Evolutionary conservation across 1,140 invertebrate genomes (phyloP).

Genomic region (Drosophila pseudoobscura): DNA sequence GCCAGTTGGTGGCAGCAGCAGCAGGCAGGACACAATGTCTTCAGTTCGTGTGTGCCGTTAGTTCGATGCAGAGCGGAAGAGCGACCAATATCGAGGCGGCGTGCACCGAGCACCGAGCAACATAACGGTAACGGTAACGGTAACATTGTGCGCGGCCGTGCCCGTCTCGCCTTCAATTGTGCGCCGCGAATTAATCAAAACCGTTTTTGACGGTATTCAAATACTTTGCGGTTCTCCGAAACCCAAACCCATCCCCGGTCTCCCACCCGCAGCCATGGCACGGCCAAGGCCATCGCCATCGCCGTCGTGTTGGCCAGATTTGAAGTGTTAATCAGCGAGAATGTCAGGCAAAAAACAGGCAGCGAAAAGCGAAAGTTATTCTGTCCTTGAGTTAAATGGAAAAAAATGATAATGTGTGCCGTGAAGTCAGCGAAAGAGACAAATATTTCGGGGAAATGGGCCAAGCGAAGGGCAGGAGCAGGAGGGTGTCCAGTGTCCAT

Average conservation of each 20-base stretch:
- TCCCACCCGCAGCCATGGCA: no score
- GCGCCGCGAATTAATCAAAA: conserved; percentile 48
- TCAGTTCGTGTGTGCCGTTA: conserved; percentile 54
- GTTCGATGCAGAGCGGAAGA: conserved; percentile 68
- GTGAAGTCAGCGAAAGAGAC: conserved; percentile 11
- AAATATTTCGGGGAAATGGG: conserved; percentile 3
- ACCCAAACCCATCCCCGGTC: no score
- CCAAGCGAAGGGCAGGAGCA: not conserved
- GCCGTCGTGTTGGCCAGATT: conserved; percentile 31
- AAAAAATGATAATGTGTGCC: conserved; percentile 30
- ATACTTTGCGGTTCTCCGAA: conserved; percentile 2
- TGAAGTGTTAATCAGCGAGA: conserved; percentile 44
- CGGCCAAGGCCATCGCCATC: conserved; percentile 23
- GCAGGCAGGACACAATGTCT: conserved; percentile 15
- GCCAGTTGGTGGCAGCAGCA: conserved; percentile 40
- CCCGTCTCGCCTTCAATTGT: conserved; percentile 13
- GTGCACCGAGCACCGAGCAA: conserved; percentile 4
- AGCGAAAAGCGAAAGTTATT: conserved; percentile 34
- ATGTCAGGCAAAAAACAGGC: conserved; percentile 22
- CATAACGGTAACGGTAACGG: conserved; percentile 12
- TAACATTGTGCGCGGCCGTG: conserved; percentile 19
- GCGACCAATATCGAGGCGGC: conserved; percentile 14
- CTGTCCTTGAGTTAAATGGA: conserved; percentile 33
- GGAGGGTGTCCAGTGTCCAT: not conserved
- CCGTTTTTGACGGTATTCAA: conserved; percentile 24